phyloP scores from a whole-genome alignment of 1,140 invertebrate genomes.

The Triops longicaudatus region DNA sequence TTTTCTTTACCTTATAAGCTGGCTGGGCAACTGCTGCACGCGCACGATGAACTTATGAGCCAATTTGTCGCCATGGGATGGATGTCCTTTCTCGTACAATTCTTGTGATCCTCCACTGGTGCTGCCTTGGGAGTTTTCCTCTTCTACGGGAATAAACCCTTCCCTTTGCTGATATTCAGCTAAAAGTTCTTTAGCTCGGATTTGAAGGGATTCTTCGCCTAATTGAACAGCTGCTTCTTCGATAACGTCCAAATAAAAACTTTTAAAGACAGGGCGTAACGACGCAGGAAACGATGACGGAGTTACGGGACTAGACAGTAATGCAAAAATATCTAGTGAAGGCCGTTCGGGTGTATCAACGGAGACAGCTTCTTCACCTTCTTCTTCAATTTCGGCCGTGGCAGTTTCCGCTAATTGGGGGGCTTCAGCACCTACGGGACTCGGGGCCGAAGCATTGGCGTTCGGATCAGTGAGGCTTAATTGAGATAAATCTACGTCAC shows the following conservation, averaged over 20 bases:
- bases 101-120: constrained; percentile 40
- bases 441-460: constrained; percentile 41
- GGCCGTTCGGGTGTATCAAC: constrained; percentile 58
- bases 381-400: constrained; percentile 58
- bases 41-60: constrained; percentile 68
- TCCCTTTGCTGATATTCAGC: constrained; percentile 52
- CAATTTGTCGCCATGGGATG: constrained; percentile 67
- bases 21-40: constrained; percentile 64
- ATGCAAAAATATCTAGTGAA: constrained; percentile 50
- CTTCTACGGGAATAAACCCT: constrained; percentile 38
- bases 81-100: constrained; percentile 65
- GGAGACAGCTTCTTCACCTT: constrained; percentile 53
- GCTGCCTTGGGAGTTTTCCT: constrained; percentile 24
- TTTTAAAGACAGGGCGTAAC: constrained; percentile 18
- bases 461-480: constrained; percentile 45
- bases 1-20: constrained; percentile 61
- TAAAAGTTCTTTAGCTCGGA: constrained; percentile 48
- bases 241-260: constrained; percentile 26
- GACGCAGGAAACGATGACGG: constrained; percentile 37
- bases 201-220: constrained; percentile 44
- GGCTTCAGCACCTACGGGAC: constrained; percentile 34
- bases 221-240: constrained; percentile 21
- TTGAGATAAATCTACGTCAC: constrained; percentile 30
- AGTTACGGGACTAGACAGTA: constrained; percentile 48
- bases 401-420: constrained; percentile 46